These are phyloP conservation scores for Battus philenor DNA, from an alignment of 1,140 invertebrate genomes.

Conservation along the genomic window DNA sequence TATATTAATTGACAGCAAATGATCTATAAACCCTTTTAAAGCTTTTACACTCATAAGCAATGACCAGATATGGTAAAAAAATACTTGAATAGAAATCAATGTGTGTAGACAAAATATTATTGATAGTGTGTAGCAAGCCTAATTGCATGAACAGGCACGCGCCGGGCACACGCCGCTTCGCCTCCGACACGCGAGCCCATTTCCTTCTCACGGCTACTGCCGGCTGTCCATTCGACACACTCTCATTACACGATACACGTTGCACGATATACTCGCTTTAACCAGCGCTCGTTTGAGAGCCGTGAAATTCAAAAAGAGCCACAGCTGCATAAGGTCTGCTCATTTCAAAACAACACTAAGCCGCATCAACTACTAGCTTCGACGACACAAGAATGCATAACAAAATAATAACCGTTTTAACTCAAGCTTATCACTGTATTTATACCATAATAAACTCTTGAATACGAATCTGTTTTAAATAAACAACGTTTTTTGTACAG, in stretches of 20 bases:
- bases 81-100: too few species aligned
- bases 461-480: too few species aligned
- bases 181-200: constrained; percentile 19
- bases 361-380: too few species aligned
- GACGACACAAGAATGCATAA: too few species aligned
- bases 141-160: constrained; percentile 30
- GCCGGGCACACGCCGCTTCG: constrained; percentile 43
- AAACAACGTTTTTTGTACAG: too few species aligned
- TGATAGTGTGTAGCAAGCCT: neutral
- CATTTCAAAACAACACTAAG: neutral
- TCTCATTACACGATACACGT: constrained; percentile 19
- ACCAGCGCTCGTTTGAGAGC: neutral
- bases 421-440: too few species aligned
- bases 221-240: constrained; percentile 21
- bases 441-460: too few species aligned
- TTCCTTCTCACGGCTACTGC: constrained; percentile 18
- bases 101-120: too few species aligned
- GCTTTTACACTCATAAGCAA: too few species aligned
- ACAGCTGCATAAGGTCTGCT: neutral
- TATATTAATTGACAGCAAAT: too few species aligned
- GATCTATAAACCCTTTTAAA: too few species aligned
- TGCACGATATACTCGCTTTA: constrained; percentile 2
- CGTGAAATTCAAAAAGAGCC: constrained; percentile 13
- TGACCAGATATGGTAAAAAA: neutral
- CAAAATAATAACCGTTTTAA: too few species aligned